Evolutionary conservation across 2,888 invertebrate species (phyloP).

Genomic region (Prosopocoilus inquinatus): DNA sequence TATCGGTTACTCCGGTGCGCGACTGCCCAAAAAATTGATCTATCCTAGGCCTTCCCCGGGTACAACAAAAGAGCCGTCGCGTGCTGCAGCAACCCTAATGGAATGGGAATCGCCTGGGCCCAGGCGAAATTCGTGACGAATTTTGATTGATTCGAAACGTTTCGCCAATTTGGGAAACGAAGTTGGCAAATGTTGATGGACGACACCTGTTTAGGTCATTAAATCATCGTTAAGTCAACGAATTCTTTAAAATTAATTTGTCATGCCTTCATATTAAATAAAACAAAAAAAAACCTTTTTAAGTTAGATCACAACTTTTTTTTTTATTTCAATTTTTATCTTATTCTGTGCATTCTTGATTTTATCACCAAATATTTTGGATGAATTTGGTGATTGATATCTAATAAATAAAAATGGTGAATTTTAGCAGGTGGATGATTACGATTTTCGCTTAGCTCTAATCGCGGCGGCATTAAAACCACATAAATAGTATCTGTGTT

Average conservation of each 20-base stretch:
- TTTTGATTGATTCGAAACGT: background rate
- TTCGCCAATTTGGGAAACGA: background rate
- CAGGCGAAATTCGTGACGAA: background rate
- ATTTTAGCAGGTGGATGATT: background rate
- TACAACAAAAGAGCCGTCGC: slow-evolving; percentile 4
- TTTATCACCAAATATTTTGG: too few species aligned
- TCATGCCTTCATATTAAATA: too few species aligned
- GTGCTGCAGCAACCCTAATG: background rate
- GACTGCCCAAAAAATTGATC: background rate
- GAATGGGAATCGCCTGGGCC: too few species aligned
- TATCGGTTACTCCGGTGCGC: slow-evolving; percentile 10
- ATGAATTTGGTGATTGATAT: too few species aligned
- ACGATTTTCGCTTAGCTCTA: background rate
- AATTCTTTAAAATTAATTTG: background rate
- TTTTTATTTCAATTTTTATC: too few species aligned
- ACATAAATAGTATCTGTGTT: slow-evolving; percentile 17
- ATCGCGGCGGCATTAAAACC: slow-evolving; percentile 12
- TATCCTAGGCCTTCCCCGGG: too few species aligned
- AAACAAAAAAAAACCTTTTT: too few species aligned
- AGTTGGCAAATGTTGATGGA: background rate
- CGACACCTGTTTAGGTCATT: background rate
- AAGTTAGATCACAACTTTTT: too few species aligned
- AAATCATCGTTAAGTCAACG: background rate
- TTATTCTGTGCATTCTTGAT: too few species aligned
- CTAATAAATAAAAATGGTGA: too few species aligned